phyloP scores from a whole-genome alignment of 2,888 invertebrate genomes.

The Diaphora mendica region DNA sequence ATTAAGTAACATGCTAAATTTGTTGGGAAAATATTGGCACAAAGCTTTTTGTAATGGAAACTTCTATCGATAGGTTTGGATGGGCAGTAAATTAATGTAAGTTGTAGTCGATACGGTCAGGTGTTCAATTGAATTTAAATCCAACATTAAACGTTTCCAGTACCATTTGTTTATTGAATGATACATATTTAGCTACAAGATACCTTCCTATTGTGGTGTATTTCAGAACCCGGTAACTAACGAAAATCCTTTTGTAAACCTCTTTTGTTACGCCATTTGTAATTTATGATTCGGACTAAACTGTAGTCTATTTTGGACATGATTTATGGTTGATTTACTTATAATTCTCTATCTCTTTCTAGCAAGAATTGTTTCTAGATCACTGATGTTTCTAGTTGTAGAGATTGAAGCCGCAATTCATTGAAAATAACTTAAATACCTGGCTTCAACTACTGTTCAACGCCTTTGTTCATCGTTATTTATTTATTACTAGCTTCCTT shows the following conservation, averaged over 20 bases:
- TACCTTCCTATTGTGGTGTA: neutral
- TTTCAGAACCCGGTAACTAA: conserved; percentile 6
- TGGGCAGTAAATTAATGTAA: no score
- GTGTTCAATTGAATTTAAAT: no score
- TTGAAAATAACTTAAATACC: neutral
- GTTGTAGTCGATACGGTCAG: no score
- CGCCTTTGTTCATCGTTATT: no score
- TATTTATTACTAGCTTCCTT: no score
- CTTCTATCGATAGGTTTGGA: no score
- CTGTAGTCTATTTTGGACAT: neutral
- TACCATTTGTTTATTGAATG: neutral
- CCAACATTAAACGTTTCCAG: no score
- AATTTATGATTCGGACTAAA: neutral
- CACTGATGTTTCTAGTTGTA: neutral
- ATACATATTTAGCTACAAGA: neutral
- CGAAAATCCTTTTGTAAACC: neutral
- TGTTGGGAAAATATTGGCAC: no score
- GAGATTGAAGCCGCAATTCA: neutral
- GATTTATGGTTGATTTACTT: neutral
- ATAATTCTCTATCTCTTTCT: neutral
- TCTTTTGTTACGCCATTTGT: conserved; percentile 9
- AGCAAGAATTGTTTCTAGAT: neutral
- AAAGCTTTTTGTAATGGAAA: neutral
- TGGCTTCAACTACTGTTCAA: neutral
- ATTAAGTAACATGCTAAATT: neutral